A percentile compares a stretch with the other conserved stretches of the same genome.
Conservation (phyloP, 2,113 vertebrate species). For the Peromyscus leucopus region DNA sequence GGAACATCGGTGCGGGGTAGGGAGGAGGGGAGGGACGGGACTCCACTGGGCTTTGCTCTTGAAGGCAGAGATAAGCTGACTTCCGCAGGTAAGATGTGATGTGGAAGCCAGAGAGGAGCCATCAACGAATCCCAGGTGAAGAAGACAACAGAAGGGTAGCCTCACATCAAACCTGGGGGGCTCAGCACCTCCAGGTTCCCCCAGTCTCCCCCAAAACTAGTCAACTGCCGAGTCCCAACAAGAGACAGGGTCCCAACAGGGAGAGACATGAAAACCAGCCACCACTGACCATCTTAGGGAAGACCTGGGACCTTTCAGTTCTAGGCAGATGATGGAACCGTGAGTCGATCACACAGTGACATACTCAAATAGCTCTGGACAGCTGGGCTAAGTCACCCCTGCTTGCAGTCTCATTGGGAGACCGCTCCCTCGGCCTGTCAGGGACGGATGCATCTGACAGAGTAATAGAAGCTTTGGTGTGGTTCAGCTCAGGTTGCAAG, state of each 20-base stretch:
- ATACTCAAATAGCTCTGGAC: not conserved
- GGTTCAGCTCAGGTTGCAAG: fast-evolving
- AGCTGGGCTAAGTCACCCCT: fast-evolving
- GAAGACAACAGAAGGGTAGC: fast-evolving
- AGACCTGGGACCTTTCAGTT: not conserved
- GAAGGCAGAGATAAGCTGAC: not conserved
- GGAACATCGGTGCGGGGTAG: not conserved
- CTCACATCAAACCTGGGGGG: fast-evolving
- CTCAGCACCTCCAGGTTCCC: not conserved
- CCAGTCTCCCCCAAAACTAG: not conserved
- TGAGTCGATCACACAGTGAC: not conserved
- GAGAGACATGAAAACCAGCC: fast-evolving
- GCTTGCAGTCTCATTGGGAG: fast-evolving
- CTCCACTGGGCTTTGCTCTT: too few species aligned
- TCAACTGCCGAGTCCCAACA: too few species aligned
- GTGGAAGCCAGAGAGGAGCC: not conserved
- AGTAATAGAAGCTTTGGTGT: fast-evolving
- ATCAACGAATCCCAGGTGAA: fast-evolving
- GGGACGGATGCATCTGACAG: fast-evolving
- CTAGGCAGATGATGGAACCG: not conserved
- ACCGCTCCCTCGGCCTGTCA: fast-evolving
- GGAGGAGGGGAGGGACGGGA: fast-evolving
- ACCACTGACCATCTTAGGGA: fast-evolving
- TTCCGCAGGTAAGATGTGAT: fast-evolving
- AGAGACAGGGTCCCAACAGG: not conserved